These are phyloP conservation scores for Bubalus kerabau DNA, from an alignment of 2,113 vertebrate genomes.

Conservation along the genomic window DNA sequence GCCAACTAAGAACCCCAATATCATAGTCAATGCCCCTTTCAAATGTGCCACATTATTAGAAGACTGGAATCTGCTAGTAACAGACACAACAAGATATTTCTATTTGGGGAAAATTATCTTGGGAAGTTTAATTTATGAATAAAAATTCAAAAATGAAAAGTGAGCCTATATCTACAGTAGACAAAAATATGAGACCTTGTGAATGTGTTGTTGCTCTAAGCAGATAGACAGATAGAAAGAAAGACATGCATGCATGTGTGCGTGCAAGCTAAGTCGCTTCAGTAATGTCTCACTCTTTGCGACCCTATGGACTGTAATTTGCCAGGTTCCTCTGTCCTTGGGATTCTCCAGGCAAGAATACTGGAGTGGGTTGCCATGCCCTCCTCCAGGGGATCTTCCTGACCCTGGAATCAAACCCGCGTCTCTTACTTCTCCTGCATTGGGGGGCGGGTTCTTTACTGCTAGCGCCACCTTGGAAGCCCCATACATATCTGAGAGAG, in stretches of 20 bases:
- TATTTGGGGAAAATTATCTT: not conserved
- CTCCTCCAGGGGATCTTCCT: not conserved
- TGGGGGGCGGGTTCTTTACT: not conserved
- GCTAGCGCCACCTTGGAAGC: not conserved
- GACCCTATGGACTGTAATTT: not conserved
- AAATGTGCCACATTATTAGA: not conserved
- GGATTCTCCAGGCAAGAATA: not conserved
- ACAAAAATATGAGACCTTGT: not conserved
- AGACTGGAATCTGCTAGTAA: not conserved
- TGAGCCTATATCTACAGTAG: not conserved
- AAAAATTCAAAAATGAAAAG: not conserved
- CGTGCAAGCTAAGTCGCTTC: not conserved
- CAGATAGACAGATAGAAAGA: not conserved
- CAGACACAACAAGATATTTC: not conserved
- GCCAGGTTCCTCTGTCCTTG: not conserved
- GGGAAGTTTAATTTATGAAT: not conserved
- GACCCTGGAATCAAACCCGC: not conserved
- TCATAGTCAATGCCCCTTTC: not conserved
- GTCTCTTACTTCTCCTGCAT: not conserved
- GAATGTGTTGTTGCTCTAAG: not conserved
- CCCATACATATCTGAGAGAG: not conserved
- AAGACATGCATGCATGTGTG: not conserved
- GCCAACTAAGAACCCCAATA: not conserved
- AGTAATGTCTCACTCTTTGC: not conserved
- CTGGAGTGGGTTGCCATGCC: not conserved